Evolutionary conservation across 1,140 invertebrate genomes (phyloP).

Genomic region (Oscheius sp.): DNA sequence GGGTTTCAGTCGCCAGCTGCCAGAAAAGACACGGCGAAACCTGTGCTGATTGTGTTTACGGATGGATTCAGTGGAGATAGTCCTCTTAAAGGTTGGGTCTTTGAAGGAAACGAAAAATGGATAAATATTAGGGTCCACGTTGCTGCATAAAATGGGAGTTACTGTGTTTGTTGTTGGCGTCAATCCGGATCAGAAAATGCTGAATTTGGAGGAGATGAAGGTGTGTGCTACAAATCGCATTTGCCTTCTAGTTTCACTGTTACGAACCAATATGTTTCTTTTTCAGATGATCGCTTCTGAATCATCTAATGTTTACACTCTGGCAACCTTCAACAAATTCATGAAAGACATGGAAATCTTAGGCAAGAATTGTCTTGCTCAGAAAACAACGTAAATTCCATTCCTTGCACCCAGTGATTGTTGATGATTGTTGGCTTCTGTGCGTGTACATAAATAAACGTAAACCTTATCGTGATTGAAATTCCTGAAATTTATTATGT

Average conservation of each 20-base stretch:
- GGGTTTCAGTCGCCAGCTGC: neutral
- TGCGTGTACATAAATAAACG: too few species aligned
- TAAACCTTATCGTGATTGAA: too few species aligned
- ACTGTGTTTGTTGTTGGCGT: neutral
- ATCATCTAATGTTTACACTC: neutral
- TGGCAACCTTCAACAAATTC: neutral
- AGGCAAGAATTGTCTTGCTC: neutral
- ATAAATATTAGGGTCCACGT: neutral
- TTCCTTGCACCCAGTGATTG: too few species aligned
- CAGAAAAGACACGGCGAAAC: neutral
- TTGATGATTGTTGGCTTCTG: too few species aligned
- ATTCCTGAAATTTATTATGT: too few species aligned
- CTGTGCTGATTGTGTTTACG: neutral
- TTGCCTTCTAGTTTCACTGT: too few species aligned
- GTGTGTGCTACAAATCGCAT: too few species aligned
- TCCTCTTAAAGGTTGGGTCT: slow-evolving; percentile 4
- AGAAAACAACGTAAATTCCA: neutral
- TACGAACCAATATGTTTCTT: too few species aligned
- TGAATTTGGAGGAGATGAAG: neutral
- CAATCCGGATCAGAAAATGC: neutral
- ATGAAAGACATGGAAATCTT: neutral
- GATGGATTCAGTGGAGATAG: slow-evolving; percentile 16
- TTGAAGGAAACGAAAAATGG: neutral
- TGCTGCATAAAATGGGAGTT: neutral
- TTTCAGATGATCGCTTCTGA: slow-evolving; percentile 4